Base-by-base conservation (phyloP, 2,888 invertebrate species). In the Mythimna lalbum region DNA sequence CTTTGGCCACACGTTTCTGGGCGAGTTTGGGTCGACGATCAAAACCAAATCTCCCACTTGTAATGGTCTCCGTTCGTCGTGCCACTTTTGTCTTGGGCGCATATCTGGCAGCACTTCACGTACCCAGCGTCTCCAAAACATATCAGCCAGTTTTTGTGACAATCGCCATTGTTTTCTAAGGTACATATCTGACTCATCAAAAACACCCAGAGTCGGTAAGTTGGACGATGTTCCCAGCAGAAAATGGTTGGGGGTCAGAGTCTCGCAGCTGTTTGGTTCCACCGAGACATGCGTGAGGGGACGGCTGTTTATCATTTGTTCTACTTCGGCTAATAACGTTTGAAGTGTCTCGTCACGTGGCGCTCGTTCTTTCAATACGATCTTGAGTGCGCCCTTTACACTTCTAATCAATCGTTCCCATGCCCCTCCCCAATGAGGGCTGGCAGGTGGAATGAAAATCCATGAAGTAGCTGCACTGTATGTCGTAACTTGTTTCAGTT, bases 191-290 rank as follows among this genome's bases (percentile, higher is more conserved):
- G 63, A 52, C 6, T 61, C 63, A 49, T 72, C 49, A 49, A 63
- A 78, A 1, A 14, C 23, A n/a, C 73, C 68, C 7, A 63, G 2
- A 1, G 23, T 12, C 1, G 78, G 74, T 31, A 55, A 19, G 9
- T 31, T 31, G 0, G 83, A 75, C 3, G 81, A 76, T 5, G 78
- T 56, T 2, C 80, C 83, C 2, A 81, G 7, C 2, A 87, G 64
- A 63, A 88, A 85, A 73, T 88, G 86, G 61, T 88, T 88, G 0
- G 86, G 85, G 1, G 80, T 80, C 17, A 77, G 19, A 5, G 55
- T 9, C 17, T 31, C 55, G 17, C 6, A 7, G 31, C 31, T 31
- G 31, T 9, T 9, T 1, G 78, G 39, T 23, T 78, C 76, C 2
- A 39, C 39, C 0, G 76, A 61, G 1, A 82, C 77, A 49, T 82